Evolutionary conservation across 30 jellyfish, hydroid and myxozoan genomes (phyloP).

Genomic region (Hydractinia symbiolongicarpus): DNA sequence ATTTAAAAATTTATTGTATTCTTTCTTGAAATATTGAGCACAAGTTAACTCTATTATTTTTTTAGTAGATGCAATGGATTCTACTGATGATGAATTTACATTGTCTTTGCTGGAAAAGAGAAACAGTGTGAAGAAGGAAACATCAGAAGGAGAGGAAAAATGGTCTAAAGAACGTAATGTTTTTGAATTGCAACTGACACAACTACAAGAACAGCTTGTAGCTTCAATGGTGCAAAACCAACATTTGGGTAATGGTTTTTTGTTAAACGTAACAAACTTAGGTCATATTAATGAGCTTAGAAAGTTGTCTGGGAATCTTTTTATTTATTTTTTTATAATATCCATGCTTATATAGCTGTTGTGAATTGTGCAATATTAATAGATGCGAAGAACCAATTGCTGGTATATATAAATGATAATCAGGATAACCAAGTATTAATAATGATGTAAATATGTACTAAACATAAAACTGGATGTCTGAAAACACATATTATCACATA

Average conservation of each 20-base stretch:
- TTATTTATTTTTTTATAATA: neutral
- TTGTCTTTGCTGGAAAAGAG: constrained; percentile 19
- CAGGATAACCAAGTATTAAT: too few species aligned
- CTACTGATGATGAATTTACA: constrained; percentile 18
- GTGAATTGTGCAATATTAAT: too few species aligned
- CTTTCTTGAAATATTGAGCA: too few species aligned
- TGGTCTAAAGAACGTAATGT: constrained; percentile 69
- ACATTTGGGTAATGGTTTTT: constrained; percentile 47
- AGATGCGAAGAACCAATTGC: too few species aligned
- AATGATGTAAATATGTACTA: too few species aligned
- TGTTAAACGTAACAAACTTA: neutral
- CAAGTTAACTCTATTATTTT: too few species aligned
- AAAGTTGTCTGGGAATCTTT: neutral
- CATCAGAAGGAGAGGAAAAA: constrained; percentile 2
- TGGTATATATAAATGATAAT: too few species aligned
- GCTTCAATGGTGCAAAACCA: constrained; percentile 92
- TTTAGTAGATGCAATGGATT: neutral
- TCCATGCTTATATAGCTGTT: too few species aligned
- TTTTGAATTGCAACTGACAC: constrained; percentile 75
- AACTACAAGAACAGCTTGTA: constrained; percentile 86
- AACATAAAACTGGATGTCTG: too few species aligned
- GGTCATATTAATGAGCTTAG: neutral
- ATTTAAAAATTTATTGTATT: too few species aligned
- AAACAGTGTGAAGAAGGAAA: neutral
- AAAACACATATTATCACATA: too few species aligned